Conservation (phyloP, 2,113 vertebrate species). For the Etheostoma spectabile region DNA sequence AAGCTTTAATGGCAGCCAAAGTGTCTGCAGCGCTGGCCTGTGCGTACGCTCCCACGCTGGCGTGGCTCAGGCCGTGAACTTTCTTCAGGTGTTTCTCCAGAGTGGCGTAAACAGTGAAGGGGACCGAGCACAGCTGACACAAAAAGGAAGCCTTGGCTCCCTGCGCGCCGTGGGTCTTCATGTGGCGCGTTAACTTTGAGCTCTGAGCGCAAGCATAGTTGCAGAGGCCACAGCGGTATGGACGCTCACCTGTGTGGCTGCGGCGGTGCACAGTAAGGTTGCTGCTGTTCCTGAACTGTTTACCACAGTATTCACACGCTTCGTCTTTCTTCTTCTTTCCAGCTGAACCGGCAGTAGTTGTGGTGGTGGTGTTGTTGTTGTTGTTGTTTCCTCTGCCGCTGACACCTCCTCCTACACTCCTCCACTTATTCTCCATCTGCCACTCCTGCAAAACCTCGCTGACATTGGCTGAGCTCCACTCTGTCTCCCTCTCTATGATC, state of each 20-base stretch:
- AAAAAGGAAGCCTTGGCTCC: constrained; percentile 84
- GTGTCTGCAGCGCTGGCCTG: constrained; percentile 67
- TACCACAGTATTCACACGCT: constrained; percentile 90
- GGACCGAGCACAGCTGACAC: constrained; percentile 87
- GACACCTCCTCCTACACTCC: constrained; percentile 43
- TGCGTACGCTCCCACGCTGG: constrained; percentile 74
- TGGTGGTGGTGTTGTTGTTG: background rate
- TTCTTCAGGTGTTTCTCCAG: constrained; percentile 91
- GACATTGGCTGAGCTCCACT: constrained; percentile 64
- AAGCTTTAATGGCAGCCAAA: constrained; percentile 58
- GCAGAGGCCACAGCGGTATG: constrained; percentile 89
- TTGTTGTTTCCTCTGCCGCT: constrained; percentile 18
- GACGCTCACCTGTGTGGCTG: constrained; percentile 88
- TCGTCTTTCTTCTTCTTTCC: constrained; percentile 82
- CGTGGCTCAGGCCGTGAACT: constrained; percentile 83
- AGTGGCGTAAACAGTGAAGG: constrained; percentile 89
- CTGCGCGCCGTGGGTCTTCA: constrained; percentile 88
- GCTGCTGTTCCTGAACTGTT: constrained; percentile 90
- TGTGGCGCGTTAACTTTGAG: constrained; percentile 91
- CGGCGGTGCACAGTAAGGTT: constrained; percentile 91
- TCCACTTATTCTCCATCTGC: constrained; percentile 78
- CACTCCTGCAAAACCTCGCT: constrained; percentile 79
- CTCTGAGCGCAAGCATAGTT: constrained; percentile 91
- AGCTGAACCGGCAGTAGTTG: background rate
- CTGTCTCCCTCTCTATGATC: constrained; percentile 59